phyloP scores from a whole-genome alignment of 2,797 vertebrate genomes.

The Danio albolineatus region DNA sequence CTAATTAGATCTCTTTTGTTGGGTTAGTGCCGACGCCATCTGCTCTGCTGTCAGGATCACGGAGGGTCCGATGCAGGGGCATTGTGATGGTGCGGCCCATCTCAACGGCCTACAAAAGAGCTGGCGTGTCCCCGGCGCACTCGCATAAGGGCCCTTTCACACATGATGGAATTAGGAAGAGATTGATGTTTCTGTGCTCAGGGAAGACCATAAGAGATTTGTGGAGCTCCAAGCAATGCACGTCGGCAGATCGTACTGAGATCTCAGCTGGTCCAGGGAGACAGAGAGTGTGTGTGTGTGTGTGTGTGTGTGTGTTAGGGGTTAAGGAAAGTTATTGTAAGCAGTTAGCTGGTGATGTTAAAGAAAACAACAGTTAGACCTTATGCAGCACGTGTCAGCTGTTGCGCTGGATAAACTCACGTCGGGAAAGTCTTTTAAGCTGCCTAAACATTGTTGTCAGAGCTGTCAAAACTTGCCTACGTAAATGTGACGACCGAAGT shows the following conservation, averaged over 20 bases:
- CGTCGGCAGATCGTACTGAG: conserved; percentile 14
- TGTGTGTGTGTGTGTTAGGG: conserved; percentile 40
- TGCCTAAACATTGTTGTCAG: conserved; percentile 55
- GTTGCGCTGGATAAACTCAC: conserved; percentile 48
- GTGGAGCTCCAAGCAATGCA: conserved; percentile 42
- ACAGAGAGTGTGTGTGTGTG: conserved; percentile 17
- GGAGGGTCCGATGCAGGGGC: conserved; percentile 52
- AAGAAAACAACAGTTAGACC: conserved; percentile 41
- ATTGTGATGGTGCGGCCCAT: conserved; percentile 66
- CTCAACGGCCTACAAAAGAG: conserved; percentile 60
- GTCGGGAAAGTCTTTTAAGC: conserved; percentile 51
- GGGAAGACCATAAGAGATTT: conserved; percentile 60
- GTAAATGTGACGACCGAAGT: conserved; percentile 30
- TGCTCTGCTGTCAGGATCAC: conserved; percentile 74
- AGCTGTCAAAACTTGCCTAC: conserved; percentile 42
- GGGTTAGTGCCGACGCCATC: conserved; percentile 82
- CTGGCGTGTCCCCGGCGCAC: conserved; percentile 62
- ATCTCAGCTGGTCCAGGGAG: conserved; percentile 33
- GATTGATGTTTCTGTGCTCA: conserved; percentile 78
- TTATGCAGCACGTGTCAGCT: conserved; percentile 51
- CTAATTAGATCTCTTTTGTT: conserved; percentile 86
- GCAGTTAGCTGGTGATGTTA: conserved; percentile 39
- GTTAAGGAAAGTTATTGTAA: conserved; percentile 55
- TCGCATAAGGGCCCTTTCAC: conserved; percentile 80
- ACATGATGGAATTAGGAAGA: conserved; percentile 84